Percentiles rank a stretch among this genome's conserved stretches.
phyloP scores from a whole-genome alignment of 2,888 invertebrate genomes.

The Acronicta leporina region DNA sequence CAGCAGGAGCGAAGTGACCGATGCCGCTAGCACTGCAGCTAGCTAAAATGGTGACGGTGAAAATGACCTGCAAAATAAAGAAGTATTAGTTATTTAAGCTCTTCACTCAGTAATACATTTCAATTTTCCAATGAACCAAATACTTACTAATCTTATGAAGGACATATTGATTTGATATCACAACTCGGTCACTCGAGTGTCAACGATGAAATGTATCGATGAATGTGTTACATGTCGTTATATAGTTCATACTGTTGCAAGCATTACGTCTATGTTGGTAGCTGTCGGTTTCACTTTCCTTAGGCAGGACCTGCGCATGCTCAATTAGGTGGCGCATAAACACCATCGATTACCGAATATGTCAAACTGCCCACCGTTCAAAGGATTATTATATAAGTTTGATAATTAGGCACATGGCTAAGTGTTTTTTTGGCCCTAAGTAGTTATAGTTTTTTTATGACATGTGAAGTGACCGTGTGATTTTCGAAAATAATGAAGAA shows the following conservation, averaged over 20 bases:
- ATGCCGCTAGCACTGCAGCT: conserved; percentile 82
- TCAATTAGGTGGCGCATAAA: conserved; percentile 78
- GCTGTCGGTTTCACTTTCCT: conserved; percentile 85
- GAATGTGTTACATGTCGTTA: conserved; percentile 80
- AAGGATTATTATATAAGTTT: conserved; percentile 79
- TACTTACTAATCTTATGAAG: conserved; percentile 81
- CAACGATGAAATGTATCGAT: conserved; percentile 78
- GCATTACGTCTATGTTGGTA: conserved; percentile 80
- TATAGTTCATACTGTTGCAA: conserved; percentile 88
- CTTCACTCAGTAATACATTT: neutral
- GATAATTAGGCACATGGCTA: conserved; percentile 30
- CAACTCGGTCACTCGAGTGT: conserved; percentile 80
- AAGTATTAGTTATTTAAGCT: conserved; percentile 4
- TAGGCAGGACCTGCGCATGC: conserved; percentile 82
- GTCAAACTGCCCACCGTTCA: conserved; percentile 72
- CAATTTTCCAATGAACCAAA: conserved; percentile 3
- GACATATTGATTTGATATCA: conserved; percentile 73
- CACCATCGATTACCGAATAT: conserved; percentile 79
- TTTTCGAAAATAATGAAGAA: neutral
- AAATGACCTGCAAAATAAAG: conserved; percentile 72
- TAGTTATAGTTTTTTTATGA: conserved; percentile 29
- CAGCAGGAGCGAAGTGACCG: conserved; percentile 74
- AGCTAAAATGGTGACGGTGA: conserved; percentile 75
- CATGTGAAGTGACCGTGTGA: conserved; percentile 21
- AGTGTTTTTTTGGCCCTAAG: conserved; percentile 21